Base-by-base conservation (phyloP, 1,140 invertebrate species). In the Zaprionus gabonicus region DNA sequence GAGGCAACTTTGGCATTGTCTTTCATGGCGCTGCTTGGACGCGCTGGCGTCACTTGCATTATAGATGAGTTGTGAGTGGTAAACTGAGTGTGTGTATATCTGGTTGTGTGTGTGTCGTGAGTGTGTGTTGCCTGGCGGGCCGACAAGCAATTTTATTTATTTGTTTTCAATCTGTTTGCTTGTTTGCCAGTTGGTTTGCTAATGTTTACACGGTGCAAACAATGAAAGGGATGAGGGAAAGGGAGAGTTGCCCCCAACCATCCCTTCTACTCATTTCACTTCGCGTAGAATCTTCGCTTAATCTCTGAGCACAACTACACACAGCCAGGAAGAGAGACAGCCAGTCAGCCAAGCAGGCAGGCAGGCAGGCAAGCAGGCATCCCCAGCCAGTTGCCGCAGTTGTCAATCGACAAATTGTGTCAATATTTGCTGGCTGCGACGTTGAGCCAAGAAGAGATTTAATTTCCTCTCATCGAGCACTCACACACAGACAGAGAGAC, bases 111-210 rank as follows among this genome's bases (percentile, higher is more conserved):
- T n/a, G 34, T 27, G 44, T 56, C 38, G 20, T 53, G 62, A 5
- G 31, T 36, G 28, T 23, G 49, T 23, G 25, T 73, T 70, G 71
- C 71, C 72, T 64, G 72, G 58, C 63, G 68, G 73, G 73, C 73
- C 73, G 73, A 71, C 68, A 71, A 71, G 73, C 73, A 76, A 76
- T 76, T 76, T 76, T 82, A 87, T 87, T 88, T 87, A 87, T 87
- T 87, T 87, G 83, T 88, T 88, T 87, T 87, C 83, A 87, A 87
- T 87, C 83, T 88, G 83, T 87, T 87, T 87, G 83, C 83, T 73
- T 87, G 83, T 87, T 87, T 87, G 83, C 82, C 81, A 81, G 83
- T 87, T 87, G 83, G 83, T 88, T 87, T 88, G 82, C 83, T 88
- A 88, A 87, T 87, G 83, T 87, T 87, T 88, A 86, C 83, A 88